Conservation (phyloP, 2,797 vertebrate species). For the Spinus pinus region DNA sequence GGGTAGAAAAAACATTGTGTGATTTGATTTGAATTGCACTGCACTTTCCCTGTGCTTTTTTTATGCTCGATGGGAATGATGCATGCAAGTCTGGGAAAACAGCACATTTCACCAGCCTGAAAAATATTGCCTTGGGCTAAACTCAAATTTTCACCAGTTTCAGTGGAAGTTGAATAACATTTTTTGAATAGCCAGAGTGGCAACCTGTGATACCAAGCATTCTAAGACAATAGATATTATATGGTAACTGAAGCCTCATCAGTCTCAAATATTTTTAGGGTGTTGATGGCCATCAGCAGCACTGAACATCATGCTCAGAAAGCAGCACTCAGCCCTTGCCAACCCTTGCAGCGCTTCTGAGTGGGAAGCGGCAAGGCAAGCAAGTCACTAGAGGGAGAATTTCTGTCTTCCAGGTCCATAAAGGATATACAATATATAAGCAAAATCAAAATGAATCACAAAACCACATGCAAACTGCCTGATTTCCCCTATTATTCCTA, state of each 20-base stretch:
- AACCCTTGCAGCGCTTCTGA: fast-evolving
- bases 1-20: constrained; percentile 18
- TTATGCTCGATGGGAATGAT: background rate
- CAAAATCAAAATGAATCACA: background rate
- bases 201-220: background rate
- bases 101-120: background rate
- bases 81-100: background rate
- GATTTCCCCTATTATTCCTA: background rate
- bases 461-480: background rate
- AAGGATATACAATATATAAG: background rate
- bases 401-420: background rate
- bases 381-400: background rate
- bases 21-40: background rate
- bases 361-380: background rate
- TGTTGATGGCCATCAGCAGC: background rate
- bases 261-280: background rate
- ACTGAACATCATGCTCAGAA: background rate
- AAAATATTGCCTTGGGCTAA: background rate
- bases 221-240: background rate
- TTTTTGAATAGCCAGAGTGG: background rate
- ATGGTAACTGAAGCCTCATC: background rate
- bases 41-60: background rate
- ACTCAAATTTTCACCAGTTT: background rate
- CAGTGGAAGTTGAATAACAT: background rate
- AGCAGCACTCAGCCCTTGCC: background rate